These are phyloP conservation scores for Erpetoichthys calabaricus DNA, from an alignment of 2,797 vertebrate genomes.

Conservation along the genomic window DNA sequence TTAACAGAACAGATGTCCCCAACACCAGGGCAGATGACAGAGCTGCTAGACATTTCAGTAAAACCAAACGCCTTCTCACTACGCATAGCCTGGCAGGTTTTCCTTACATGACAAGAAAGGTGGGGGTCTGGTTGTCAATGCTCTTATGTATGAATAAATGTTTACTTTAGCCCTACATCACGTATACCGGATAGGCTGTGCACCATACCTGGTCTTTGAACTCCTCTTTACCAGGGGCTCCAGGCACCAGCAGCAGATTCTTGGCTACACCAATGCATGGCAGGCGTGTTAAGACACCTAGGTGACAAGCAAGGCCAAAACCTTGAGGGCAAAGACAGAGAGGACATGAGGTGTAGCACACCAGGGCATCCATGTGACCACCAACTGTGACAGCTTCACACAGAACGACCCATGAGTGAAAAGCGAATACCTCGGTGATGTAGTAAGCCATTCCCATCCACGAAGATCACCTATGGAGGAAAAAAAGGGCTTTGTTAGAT, in stretches of 20 bases:
- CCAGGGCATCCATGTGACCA: too few relatives aligned
- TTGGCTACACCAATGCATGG: constrained; percentile 87
- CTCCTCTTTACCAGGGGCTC: constrained; percentile 49
- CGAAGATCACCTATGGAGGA: constrained; percentile 65
- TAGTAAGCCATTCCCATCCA: constrained; percentile 83
- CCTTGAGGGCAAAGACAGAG: constrained; percentile 38
- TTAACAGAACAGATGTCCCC: too few relatives aligned
- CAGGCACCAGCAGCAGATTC: constrained; percentile 80
- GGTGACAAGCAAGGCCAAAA: constrained; percentile 84
- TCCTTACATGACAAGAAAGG: too few relatives aligned
- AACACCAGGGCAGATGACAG: too few relatives aligned
- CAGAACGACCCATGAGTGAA: background rate
- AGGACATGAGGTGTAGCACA: background rate
- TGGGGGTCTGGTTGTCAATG: too few relatives aligned
- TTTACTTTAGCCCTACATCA: too few relatives aligned
- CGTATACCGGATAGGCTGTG: background rate
- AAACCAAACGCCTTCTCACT: too few relatives aligned
- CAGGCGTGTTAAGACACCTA: constrained; percentile 67
- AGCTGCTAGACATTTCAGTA: too few relatives aligned
- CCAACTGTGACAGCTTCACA: background rate
- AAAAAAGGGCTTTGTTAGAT: constrained; percentile 3
- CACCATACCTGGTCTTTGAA: constrained; percentile 67
- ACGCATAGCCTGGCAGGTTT: too few relatives aligned
- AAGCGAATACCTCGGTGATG: constrained; percentile 66
- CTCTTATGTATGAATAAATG: too few relatives aligned